Base-by-base conservation (phyloP, 1,140 invertebrate genomes). In the Diabrotica virgifera region DNA sequence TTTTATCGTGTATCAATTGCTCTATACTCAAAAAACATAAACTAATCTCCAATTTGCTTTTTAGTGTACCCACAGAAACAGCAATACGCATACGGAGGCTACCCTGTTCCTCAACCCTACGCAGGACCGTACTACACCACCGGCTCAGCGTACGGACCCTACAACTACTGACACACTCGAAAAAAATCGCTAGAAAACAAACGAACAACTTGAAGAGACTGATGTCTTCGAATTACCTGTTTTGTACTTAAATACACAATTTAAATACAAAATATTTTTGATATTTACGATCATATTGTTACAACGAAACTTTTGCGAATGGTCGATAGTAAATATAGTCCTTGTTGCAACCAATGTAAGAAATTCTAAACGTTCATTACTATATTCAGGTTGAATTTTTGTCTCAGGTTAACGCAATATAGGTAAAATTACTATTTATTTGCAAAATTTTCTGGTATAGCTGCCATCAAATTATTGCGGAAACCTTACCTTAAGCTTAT, bases 21-120 rank as follows among this genome's bases (percentile, higher is more conserved):
- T 24, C 4, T 24, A 4, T 24, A 24, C 24, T 24, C 24, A 24
- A 24, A 24, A 24, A 4, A 4, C 4, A 24, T 24, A 24, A 24
- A 24, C 24, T 24, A 24, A 24, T 24, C 24, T 24, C 46, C 9
- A 51, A 2, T 12, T 54, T 50, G 57, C 72, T 65, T 83, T 82
- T 35, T 84, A 94, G 92, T 96, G 65, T 96, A 96, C 81, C 93
- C 93, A 12, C 94, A 95, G 80, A 96, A 96, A 80, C 92, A 95
- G 80, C 93, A 94, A 70, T 92, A 91, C 75, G 89, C 90, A 0
- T 95, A 95, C 77, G 90, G 91, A 52, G 91, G 92, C 67, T 94
- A 95, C 70, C 90, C 91, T 38, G 87, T 85, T 72, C 82, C 87
- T 50, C 89, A 91, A 64, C 90, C 90, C 52, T 94, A 93, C 78